These are phyloP conservation scores for Rhinogobius similis DNA, from an alignment of 2,113 vertebrate genomes.

Conservation along the genomic window DNA sequence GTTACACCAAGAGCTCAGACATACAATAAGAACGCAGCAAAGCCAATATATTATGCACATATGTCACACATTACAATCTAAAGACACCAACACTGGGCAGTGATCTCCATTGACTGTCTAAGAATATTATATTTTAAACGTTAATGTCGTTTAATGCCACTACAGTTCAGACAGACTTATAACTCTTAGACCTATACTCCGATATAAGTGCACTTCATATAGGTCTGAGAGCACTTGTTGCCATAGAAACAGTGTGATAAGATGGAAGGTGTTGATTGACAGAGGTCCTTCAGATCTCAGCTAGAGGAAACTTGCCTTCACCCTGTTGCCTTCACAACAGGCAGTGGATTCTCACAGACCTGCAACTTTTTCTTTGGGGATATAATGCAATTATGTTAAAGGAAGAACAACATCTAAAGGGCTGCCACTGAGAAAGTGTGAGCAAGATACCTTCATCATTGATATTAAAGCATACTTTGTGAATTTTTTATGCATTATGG, in stretches of 20 bases:
- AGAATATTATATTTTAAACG: too few relatives aligned
- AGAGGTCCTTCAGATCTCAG: slow-evolving; percentile 21
- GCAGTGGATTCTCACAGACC: background rate
- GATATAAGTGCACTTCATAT: slow-evolving; percentile 6
- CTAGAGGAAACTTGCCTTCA: slow-evolving; percentile 20
- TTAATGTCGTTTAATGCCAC: background rate
- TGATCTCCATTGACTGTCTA: too few relatives aligned
- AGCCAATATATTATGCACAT: too few relatives aligned
- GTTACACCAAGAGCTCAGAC: background rate
- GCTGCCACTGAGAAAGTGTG: background rate
- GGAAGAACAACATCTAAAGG: background rate
- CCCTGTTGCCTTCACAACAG: slow-evolving; percentile 2
- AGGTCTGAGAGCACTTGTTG: slow-evolving; percentile 30
- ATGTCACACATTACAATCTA: too few relatives aligned
- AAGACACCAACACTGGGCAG: too few relatives aligned
- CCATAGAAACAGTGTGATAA: slow-evolving; percentile 34
- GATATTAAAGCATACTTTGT: too few relatives aligned
- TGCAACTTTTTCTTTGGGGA: background rate
- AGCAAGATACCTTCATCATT: too few relatives aligned
- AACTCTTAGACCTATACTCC: background rate
- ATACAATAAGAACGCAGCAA: background rate
- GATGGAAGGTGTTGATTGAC: slow-evolving; percentile 20
- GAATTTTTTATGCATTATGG: too few relatives aligned
- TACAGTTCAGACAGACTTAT: background rate
- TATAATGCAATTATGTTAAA: background rate